Base-by-base conservation (phyloP, 2,113 vertebrate species). In the Dendrocopos noguchii region DNA sequence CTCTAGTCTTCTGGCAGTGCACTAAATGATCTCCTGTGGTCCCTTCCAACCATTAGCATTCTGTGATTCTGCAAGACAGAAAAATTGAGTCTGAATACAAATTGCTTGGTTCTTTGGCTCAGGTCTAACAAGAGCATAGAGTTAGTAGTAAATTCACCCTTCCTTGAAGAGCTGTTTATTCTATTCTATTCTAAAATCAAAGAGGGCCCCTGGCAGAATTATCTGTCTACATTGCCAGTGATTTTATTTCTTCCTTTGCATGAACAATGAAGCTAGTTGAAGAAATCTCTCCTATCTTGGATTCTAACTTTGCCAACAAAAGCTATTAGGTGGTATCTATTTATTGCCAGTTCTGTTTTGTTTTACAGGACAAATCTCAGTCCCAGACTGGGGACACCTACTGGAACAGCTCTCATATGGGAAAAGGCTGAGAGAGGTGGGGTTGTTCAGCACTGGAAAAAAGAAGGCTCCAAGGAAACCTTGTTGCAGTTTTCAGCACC, bases 51-150 rank as follows among this genome's bases (percentile, higher is more conserved):
- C 25, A 6, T 55, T 27, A 27, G 24, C 25, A 55, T 55, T 55
- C 53, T 55, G 13, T 55, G 73, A 50, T 50, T 50, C 47, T 50
- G 10, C 47, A 50, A 50, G 47, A 22, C 63, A 28, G 31, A 56
- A 64, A 16, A 42, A 46, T 22, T 21, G 3, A 72, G 14, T 65
- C 8, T 57, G 33, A 72, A 36, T 61, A 33, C 0, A 0, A 6
- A 6, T 74, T 73, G 20, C 11, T 44, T 64, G 21, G 3, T 73
- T 83, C 15, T 78, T 53, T 77, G 44, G 22, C 56, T 84, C 6
- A 33, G 16, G 27, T 59, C 29, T 39, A 55, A 73, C 7, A 56
- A 16, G 14, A 11, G 55, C 76, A 7, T 33, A 8, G 14, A 77
- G 4, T 63, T 81, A 21, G 15, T 55, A 50, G 25, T 57, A 29